phyloP scores from a whole-genome alignment of 2,113 vertebrate genomes.

The Chunga burmeisteri region DNA sequence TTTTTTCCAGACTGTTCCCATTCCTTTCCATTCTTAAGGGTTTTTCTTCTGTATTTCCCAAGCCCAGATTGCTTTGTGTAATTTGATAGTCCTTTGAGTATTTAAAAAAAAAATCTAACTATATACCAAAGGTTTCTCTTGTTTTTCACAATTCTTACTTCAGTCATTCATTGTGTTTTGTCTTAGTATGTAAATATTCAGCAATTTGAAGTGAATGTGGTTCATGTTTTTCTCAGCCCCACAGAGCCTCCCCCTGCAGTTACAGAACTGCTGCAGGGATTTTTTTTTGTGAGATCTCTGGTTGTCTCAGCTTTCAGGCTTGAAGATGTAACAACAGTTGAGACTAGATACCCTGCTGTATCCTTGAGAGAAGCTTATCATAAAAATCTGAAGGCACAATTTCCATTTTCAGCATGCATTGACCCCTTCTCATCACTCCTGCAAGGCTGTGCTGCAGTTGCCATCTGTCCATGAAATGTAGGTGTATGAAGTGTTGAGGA shows the following conservation, averaged over 20 bases:
- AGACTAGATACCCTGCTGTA: neutral
- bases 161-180: neutral
- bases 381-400: neutral
- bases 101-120: neutral
- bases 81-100: neutral
- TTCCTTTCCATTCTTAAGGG: neutral
- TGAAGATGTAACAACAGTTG: neutral
- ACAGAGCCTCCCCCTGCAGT: neutral
- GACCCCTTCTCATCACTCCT: neutral
- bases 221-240: neutral
- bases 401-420: neutral
- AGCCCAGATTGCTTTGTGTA: neutral
- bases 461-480: neutral
- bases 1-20: neutral
- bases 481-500: neutral
- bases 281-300: neutral
- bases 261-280: neutral
- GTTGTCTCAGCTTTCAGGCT: conserved; percentile 13
- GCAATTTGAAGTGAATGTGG: neutral
- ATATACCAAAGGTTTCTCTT: neutral
- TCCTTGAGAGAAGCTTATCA: neutral
- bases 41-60: neutral
- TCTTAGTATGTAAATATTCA: neutral
- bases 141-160: neutral
- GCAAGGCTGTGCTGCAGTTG: neutral